A percentile compares a stretch with the other conserved stretches of the same genome.
Conservation (phyloP, 1,140 invertebrate species). For the Diorhabda sublineata region DNA sequence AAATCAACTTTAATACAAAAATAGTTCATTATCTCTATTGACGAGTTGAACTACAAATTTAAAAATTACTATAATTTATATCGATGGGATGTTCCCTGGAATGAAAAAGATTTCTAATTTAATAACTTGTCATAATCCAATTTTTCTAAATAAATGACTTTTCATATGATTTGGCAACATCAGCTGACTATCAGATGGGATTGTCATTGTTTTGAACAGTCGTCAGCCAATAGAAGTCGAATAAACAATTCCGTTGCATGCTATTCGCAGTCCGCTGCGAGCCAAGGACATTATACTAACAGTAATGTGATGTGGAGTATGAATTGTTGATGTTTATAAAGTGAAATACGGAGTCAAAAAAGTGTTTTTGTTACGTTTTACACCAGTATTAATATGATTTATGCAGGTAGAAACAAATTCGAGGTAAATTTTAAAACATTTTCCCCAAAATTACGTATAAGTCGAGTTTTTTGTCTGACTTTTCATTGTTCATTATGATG, state of each 20-base stretch:
- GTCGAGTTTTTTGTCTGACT: conserved; percentile 9
- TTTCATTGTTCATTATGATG: conserved; percentile 29
- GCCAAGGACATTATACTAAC: conserved; percentile 29
- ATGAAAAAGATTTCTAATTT: neutral
- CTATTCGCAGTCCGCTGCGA: conserved; percentile 28
- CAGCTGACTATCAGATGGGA: conserved; percentile 14
- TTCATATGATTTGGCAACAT: neutral
- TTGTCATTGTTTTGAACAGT: conserved; percentile 35
- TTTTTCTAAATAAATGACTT: neutral
- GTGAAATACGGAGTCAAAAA: conserved; percentile 8
- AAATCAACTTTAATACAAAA: too few relatives aligned
- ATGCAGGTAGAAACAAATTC: conserved; percentile 57
- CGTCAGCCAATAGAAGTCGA: conserved; percentile 25
- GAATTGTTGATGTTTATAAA: conserved; percentile 15
- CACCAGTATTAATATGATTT: conserved; percentile 47
- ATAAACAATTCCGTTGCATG: conserved; percentile 34
- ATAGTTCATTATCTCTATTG: neutral
- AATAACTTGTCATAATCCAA: neutral
- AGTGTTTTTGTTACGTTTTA: conserved; percentile 15
- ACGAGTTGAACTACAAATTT: neutral
- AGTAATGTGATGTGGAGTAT: conserved; percentile 11
- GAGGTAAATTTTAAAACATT: conserved; percentile 47
- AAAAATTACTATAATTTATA: neutral
- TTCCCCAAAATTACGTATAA: neutral
- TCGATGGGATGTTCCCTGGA: neutral